A percentile compares a stretch with the other conserved stretches of the same genome.
Evolutionary conservation across 2,113 vertebrate genomes (phyloP).

Genomic region (Myanophis thanlyinensis): DNA sequence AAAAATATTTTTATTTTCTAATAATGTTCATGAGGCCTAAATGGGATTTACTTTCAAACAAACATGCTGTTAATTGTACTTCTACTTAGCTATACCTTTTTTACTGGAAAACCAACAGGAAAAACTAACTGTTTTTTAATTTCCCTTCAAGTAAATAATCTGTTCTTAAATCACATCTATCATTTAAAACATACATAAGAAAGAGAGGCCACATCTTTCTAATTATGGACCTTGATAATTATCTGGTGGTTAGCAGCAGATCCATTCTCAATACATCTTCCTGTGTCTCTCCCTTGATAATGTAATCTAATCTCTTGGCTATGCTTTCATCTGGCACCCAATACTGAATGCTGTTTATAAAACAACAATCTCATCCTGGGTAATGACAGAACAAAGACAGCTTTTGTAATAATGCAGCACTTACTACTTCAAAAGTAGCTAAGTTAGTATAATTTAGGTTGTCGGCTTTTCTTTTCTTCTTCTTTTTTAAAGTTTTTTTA

Average conservation of each 20-base stretch:
- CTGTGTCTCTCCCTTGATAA: conserved; percentile 62
- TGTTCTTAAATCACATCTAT: conserved; percentile 64
- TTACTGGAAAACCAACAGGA: conserved; percentile 36
- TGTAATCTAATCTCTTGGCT: conserved; percentile 70
- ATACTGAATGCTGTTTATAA: conserved; percentile 57
- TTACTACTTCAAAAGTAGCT: conserved; percentile 70
- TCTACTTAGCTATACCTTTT: conserved; percentile 11
- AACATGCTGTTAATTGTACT: neutral
- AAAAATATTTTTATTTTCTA: neutral
- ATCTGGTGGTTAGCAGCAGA: conserved; percentile 66
- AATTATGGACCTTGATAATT: conserved; percentile 68
- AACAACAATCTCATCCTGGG: conserved; percentile 66
- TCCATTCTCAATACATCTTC: conserved; percentile 51
- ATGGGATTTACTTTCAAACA: neutral
- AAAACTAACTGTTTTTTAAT: conserved; percentile 26
- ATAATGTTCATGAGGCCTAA: neutral
- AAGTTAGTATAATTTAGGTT: conserved; percentile 41
- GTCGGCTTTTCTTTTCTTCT: conserved; percentile 25
- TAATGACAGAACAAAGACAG: conserved; percentile 69
- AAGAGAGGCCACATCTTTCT: conserved; percentile 57
- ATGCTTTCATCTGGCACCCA: conserved; percentile 69
- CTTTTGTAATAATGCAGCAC: conserved; percentile 54
- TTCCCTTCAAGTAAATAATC: conserved; percentile 22
- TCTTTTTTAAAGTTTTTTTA: neutral
- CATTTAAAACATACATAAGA: conserved; percentile 62